phyloP scores from a whole-genome alignment of 1,140 invertebrate species.

The Leptinotarsa texana region DNA sequence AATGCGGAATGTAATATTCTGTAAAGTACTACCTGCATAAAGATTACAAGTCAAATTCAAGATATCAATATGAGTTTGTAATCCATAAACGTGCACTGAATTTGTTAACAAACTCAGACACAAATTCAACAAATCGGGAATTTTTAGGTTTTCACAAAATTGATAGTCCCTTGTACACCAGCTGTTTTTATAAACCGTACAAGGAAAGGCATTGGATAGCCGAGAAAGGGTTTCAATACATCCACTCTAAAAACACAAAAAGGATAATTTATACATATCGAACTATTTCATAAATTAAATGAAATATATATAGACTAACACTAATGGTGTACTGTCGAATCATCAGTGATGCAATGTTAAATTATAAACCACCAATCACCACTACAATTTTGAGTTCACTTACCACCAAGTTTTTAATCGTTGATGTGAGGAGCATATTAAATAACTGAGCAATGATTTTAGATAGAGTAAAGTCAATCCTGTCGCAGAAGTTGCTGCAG shows the following conservation, averaged over 20 bases:
- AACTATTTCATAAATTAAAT: no score
- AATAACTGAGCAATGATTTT: conserved; percentile 59
- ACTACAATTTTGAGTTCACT: conserved; percentile 49
- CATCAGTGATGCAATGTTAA: no score
- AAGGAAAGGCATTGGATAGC: conserved; percentile 58
- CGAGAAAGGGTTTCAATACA: conserved; percentile 60
- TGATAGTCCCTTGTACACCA: conserved; percentile 53
- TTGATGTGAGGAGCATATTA: conserved; percentile 59
- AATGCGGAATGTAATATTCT: neutral
- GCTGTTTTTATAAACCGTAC: conserved; percentile 58
- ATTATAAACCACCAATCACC: no score
- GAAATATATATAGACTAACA: no score
- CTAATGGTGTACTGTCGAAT: no score
- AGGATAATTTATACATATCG: neutral
- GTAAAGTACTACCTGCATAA: conserved; percentile 59
- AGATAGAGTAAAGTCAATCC: conserved; percentile 56
- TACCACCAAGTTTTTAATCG: conserved; percentile 67
- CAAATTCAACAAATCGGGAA: conserved; percentile 47
- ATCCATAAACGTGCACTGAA: conserved; percentile 65
- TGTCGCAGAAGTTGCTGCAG: conserved; percentile 23
- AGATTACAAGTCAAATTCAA: conserved; percentile 68
- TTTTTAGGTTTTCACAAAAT: conserved; percentile 24
- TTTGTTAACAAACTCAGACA: conserved; percentile 62
- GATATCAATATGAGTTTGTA: conserved; percentile 66
- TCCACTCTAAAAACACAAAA: conserved; percentile 58